Base-by-base conservation (phyloP, 2,113 vertebrate species). In the Cyprinodon variegatus region DNA sequence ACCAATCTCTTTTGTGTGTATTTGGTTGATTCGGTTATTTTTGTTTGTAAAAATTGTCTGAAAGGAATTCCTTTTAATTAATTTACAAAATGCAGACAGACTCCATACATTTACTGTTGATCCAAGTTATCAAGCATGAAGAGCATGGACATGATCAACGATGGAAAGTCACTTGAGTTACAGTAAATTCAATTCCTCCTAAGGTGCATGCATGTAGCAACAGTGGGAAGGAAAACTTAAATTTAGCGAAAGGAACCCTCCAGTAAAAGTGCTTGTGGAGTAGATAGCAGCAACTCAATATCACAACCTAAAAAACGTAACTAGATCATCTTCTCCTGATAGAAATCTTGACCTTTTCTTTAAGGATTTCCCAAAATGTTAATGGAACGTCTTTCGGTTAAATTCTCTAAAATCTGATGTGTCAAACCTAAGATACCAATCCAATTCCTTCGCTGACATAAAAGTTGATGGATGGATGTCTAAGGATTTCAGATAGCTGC, bases 401-500 rank as follows among this genome's bases (percentile, higher is more conserved):
- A 5, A 3, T 59, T 20, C 50, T 59, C 22, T 22, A 50, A 61
- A 79, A 38, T 38, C 37, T 50, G 22, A 61, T 29, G 39, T 70
- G 67, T 81, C 53, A 73, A 65, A 40, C n/a, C 11, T 64, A 39
- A 65, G 60, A 39, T 29, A 17, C 40, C 29, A 36, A 61, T 64
- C 20, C 22, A 43, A 14, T 53, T 65, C 11, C 3, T 46, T 17
- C 37, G 17, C 40, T 59, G 43, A 68, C 38, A 46, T 36, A 72
- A 60, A 62, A 53, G 70, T 29, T 50, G 60, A 43, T 20, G 11
- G 46, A 38, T 50, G 76, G 73, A 86, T 82, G 78, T 82, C 61
- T 41, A 17, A 71, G 39, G 68, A 59, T 66, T 11, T 40, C 41
- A 13, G 61, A 77, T 57, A 61, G 50, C 20, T 6, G n/a, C 14